phyloP scores from a whole-genome alignment of 2,888 invertebrate genomes.

The Thera britannica region DNA sequence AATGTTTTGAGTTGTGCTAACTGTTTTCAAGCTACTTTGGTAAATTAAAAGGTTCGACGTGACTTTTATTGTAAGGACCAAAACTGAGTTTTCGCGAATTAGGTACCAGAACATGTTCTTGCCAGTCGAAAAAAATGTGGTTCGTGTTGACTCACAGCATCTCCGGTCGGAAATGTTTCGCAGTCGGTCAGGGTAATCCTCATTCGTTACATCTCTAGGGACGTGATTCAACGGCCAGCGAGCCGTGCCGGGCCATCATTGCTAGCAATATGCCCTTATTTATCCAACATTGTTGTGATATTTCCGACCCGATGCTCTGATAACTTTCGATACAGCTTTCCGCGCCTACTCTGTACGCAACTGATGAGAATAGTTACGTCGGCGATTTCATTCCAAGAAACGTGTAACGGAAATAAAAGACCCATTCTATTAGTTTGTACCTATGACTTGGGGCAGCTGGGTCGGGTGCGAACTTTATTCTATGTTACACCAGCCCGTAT shows the following conservation, averaged over 20 bases:
- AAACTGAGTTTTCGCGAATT: not conserved
- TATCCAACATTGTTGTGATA: slow-evolving; percentile 67
- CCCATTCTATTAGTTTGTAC: slow-evolving; percentile 41
- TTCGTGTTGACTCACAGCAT: slow-evolving; percentile 46
- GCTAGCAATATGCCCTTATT: slow-evolving; percentile 70
- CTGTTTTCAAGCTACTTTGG: slow-evolving; percentile 7
- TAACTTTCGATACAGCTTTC: slow-evolving; percentile 61
- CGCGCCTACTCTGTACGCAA: slow-evolving; percentile 50
- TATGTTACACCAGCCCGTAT: slow-evolving; percentile 22
- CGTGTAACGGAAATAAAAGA: slow-evolving; percentile 56
- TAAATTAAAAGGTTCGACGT: slow-evolving; percentile 6
- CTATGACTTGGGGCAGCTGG: slow-evolving; percentile 27
- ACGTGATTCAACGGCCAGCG: slow-evolving; percentile 61
- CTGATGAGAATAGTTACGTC: slow-evolving; percentile 51
- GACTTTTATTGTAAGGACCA: slow-evolving; percentile 1
- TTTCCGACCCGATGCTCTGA: slow-evolving; percentile 64
- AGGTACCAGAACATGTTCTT: slow-evolving; percentile 28
- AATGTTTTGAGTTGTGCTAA: slow-evolving; percentile 7
- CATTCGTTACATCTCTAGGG: slow-evolving; percentile 68
- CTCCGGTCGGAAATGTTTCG: slow-evolving; percentile 50
- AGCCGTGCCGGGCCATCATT: slow-evolving; percentile 60
- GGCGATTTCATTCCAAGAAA: slow-evolving; percentile 52
- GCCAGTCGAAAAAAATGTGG: slow-evolving; percentile 41
- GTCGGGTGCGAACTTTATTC: slow-evolving; percentile 22
- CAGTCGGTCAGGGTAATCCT: slow-evolving; percentile 63